Evolutionary conservation across 2,888 invertebrate genomes (phyloP).

Genomic region (Scaptomyza polygonia): DNA sequence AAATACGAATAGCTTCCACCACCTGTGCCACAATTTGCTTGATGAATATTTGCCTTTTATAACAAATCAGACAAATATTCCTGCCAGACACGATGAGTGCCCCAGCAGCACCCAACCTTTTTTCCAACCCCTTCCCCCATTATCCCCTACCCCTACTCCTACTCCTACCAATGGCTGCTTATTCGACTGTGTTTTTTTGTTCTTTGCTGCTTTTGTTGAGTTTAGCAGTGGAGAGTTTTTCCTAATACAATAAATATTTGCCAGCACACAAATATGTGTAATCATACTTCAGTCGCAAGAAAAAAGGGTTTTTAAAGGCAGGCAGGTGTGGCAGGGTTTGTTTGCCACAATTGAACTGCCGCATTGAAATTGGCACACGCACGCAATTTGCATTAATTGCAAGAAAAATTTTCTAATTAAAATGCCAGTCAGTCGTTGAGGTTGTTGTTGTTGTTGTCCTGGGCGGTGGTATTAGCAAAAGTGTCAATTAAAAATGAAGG

Average conservation of each 20-base stretch:
- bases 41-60: conserved; percentile 78
- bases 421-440: conserved; percentile 81
- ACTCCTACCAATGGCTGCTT: background rate
- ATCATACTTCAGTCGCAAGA: conserved; percentile 66
- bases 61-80: conserved; percentile 67
- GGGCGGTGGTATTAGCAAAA: conserved; percentile 71
- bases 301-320: conserved; percentile 61
- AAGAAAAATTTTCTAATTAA: conserved; percentile 81
- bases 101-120: too few species aligned
- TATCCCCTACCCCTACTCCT: background rate
- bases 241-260: conserved; percentile 79
- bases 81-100: conserved; percentile 56
- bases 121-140: background rate
- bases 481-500: conserved; percentile 78
- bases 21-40: conserved; percentile 66
- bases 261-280: conserved; percentile 74
- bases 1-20: conserved; percentile 15
- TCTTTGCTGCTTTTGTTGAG: conserved; percentile 27
- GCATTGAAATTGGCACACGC: conserved; percentile 79
- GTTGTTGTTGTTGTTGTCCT: too few species aligned
- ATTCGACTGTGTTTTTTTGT: conserved; percentile 21
- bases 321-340: background rate
- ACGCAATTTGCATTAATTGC: conserved; percentile 81
- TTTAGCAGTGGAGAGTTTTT: conserved; percentile 49
- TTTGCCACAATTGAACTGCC: conserved; percentile 63